Base-by-base conservation (phyloP, 2,888 invertebrate genomes). In the Seira musarum region DNA sequence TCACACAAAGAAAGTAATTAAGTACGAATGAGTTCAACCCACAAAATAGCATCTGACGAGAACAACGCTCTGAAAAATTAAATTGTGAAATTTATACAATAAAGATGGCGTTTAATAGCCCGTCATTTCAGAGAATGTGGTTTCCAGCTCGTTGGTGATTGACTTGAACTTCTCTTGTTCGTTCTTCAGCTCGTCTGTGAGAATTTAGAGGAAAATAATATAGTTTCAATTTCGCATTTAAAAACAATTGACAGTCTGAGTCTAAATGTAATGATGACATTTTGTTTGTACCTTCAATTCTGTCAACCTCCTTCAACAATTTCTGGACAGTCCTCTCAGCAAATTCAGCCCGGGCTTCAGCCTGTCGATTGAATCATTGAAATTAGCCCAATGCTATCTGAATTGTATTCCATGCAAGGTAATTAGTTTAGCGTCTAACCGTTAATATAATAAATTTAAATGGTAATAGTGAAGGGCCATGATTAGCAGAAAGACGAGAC, bases 91-190 rank as follows among this genome's bases (percentile, higher is more conserved):
- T 40, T 66, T 61, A 53, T 53, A 53, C 61, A 19, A 61, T 61
- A 61, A 53, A 19, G 22, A 61, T 63, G 40, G 6, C n/a, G 19
- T 60, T 89, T 93, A 96, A 90, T 96, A 96, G 88, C 95, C 97
- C 88, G 95, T 95, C 88, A 98, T 92, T 90, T 99, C 98, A 86
- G 97, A 96, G 90, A 97, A 97, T 83, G 97, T 97, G 90, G 95
- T 94, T 91, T 98, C 98, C 93, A 99, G 93, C 91, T 99, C 98
- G 89, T 98, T 97, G 88, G 97, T 97, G 90, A 99, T 98, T 87
- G 94, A 94, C 92, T 98, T 98, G 93, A 96, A 99, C 91, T 96
- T 96, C 92, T 96, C 96, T 91, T 97, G 97, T 89, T 96, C 96
- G 90, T 93, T 93, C 87, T 94, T 91, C 88, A 96, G 92, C 89